Percentiles rank a stretch among this genome's conserved stretches.
phyloP scores from a whole-genome alignment of 2,113 vertebrate genomes.

The Macquaria australasica region DNA sequence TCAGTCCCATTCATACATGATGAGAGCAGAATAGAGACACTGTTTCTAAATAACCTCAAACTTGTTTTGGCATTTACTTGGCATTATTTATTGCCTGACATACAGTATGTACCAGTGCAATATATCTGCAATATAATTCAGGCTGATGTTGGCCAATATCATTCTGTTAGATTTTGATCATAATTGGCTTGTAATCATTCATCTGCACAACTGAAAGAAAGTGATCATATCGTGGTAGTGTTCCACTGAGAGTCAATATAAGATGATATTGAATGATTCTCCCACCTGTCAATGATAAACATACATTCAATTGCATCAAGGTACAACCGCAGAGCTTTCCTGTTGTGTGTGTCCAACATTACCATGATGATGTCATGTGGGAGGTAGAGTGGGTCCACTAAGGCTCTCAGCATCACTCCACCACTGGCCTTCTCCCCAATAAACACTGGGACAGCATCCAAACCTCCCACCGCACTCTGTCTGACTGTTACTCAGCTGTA shows the following conservation, averaged over 20 bases:
- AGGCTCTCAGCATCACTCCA: slow-evolving; percentile 47
- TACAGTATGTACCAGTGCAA: no score
- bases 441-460: slow-evolving; percentile 60
- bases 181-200: background rate
- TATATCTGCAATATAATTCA: no score
- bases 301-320: background rate
- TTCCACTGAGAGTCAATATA: no score
- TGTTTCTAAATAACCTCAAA: no score
- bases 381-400: slow-evolving; percentile 41
- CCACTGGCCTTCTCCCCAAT: slow-evolving; percentile 41
- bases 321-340: slow-evolving; percentile 3
- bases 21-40: no score
- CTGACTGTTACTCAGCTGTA: slow-evolving; percentile 44
- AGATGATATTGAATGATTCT: slow-evolving; percentile 2
- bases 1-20: no score
- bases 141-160: no score
- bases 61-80: no score
- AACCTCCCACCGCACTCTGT: slow-evolving; percentile 48
- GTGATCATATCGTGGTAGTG: background rate
- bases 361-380: slow-evolving; percentile 40
- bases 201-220: background rate
- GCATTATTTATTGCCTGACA: no score
- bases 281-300: background rate
- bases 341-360: slow-evolving; percentile 10
- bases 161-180: background rate